Base-by-base conservation (phyloP, 1,140 invertebrate genomes). In the Macrosteles quadrilineatus region DNA sequence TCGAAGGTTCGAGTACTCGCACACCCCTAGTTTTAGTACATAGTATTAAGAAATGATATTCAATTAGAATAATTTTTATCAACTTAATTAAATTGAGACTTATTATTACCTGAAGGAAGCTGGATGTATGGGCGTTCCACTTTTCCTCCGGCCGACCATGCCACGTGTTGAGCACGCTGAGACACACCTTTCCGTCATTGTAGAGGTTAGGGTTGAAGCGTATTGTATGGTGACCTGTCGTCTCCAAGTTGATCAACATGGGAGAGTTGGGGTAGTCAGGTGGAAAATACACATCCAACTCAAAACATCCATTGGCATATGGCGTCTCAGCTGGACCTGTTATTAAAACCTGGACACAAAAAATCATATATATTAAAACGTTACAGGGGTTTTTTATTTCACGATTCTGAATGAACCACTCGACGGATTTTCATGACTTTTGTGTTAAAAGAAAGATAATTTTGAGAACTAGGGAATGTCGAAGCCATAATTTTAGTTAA, bases 181-280 rank as follows among this genome's bases (percentile, higher is more conserved):
- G 88, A 81, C 96, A 98, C 63, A 98, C 96, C 86, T 97, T 97
- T 62, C 96, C 96, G 83, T 98, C 95, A 83, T 96, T 95, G 82
- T 98, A 98, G 25, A 98, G 84, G 87, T 98, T 98, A 27, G 96
- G 96, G 85, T 98, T 98, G 80, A 98, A 98, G 72, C 96, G 87
- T 73, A 98, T 92, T 0, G 92, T 91, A 77, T 95, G 93, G 68
- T 94, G 90, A 29, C 96, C 96, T 1, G 95, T 98, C 12, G 96
- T 98, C 83, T 96, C 92, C 76, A 98, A 83, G 83, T 97, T 97
- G 75, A 97, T 94, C 75, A 92, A 84, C 71, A 80, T 76, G 6
- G 83, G 83, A 66, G 82, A 83, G 67, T 90, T 87, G 6, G 93
- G 93, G 82, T 95, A 96, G 76, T 95, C 92, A 14, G 89, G 87